Conservation (phyloP, 2,797 vertebrate species). For the Aythya fuligula region DNA sequence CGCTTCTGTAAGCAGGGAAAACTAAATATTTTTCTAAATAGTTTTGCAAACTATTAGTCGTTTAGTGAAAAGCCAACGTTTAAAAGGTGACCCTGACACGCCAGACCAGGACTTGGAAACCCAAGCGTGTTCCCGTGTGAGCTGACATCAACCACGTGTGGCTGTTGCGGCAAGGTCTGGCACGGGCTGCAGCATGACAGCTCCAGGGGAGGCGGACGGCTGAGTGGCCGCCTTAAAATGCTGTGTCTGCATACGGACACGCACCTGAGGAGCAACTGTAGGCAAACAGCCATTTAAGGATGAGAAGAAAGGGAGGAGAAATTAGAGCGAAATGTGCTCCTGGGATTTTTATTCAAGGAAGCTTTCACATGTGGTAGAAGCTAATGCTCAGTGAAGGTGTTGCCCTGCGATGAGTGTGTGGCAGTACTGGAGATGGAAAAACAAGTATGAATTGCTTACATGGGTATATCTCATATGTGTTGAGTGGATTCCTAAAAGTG, state of each 20-base stretch:
- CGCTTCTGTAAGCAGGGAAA: neutral
- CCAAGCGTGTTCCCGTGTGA: accelerated
- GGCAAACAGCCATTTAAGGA: neutral
- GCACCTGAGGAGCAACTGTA: neutral
- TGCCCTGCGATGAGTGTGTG: neutral
- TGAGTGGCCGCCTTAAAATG: neutral
- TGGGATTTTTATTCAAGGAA: neutral
- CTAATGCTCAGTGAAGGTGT: neutral
- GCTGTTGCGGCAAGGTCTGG: neutral
- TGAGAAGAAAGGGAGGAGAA: neutral
- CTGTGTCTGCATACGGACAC: neutral
- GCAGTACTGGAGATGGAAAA: neutral
- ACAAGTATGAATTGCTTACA: accelerated
- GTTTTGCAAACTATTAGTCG: neutral
- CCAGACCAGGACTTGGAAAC: neutral
- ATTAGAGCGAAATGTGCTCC: neutral
- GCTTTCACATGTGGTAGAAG: neutral
- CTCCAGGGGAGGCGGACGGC: neutral
- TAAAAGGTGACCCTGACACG: neutral
- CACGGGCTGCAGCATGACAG: neutral
- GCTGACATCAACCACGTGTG: accelerated
- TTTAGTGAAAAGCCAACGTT: neutral
- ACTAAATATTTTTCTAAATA: neutral
- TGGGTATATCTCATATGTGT: accelerated
- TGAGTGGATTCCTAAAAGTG: neutral